Evolutionary conservation across 2,113 vertebrate species (phyloP), one percentile per base, ranked within the genome.

Genomic region (Elephantulus edwardii): DNA sequence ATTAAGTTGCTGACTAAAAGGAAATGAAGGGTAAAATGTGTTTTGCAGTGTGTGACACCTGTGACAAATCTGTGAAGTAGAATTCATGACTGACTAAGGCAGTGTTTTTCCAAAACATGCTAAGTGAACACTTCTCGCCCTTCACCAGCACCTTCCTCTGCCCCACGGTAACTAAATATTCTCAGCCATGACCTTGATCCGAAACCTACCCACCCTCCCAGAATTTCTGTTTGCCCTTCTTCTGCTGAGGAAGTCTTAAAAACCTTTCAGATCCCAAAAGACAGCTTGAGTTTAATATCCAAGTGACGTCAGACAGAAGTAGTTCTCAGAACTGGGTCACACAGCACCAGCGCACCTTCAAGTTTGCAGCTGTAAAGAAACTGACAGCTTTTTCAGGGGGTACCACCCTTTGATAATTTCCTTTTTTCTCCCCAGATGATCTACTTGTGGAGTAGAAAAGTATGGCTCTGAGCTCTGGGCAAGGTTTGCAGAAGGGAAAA

Each of bases 401-500:
- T 81, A 3, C 30, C 40, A 24, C 50, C 56, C 56, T 90, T 87
- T 62, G 35, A 50, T 82, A 22, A 19, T 77, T 83, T 38, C 13
- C 38, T 52, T 77, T 42, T 19, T 83, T 68, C 17, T 56, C 5
- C 60, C 12, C 22, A 40, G 26, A 72, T 40, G 68, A 84, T 87
- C 54, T 35, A 40, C 8, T 72, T 83, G 60, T 60, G 38, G 89
- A 91, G 68, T 24, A 89, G 75, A 44, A 86, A 91, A 87, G 44
- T 75, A 8, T 91, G 68, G 14, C 40, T 19, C 17, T 82, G 64
- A 86, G 54, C 44, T 84, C 77, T 76, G 72, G 72, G 66, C 66
- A 83, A 50, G 79, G 33, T 26, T 44, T 68, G 72, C 68, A 68
- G 75, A 85, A 84, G 40, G 60, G 68, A 86, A 91, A 93, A 83